phyloP scores from a whole-genome alignment of 37 sponge, comb jelly and placozoan genomes.

The Ianthella basta region DNA sequence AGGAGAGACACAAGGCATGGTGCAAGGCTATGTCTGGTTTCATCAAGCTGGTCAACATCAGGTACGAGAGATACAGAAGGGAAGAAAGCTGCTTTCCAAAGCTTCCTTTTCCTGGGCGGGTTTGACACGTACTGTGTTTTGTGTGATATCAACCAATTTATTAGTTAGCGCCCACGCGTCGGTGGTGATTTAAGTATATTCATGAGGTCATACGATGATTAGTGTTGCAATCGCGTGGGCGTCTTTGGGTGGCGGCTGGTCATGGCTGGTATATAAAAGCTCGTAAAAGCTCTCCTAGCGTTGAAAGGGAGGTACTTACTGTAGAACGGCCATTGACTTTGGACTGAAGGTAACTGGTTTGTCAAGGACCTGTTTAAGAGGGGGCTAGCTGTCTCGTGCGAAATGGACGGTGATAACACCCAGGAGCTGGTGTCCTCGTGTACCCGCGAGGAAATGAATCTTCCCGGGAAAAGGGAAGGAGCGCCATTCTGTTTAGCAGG shows the following conservation, averaged over 20 bases:
- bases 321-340: too few species aligned
- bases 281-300: not conserved
- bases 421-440: conserved; percentile 11
- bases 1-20: conserved; percentile 34
- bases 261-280: not conserved
- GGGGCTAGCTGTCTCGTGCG: not conserved
- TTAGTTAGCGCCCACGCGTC: too few species aligned
- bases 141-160: too few species aligned
- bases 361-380: too few species aligned
- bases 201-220: too few species aligned
- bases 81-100: too few species aligned
- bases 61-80: not conserved
- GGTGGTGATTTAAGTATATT: too few species aligned
- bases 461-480: not conserved
- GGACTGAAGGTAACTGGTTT: too few species aligned
- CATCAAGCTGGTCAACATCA: not conserved
- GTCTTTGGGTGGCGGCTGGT: not conserved
- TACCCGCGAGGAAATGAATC: not conserved
- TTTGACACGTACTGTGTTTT: too few species aligned
- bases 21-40: conserved; percentile 58
- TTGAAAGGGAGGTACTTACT: not conserved
- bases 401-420: not conserved
- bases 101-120: too few species aligned
- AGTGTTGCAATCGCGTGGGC: too few species aligned
- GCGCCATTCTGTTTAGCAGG: conserved; percentile 16